Evolutionary conservation across 2,797 vertebrate species (phyloP), one percentile per base, ranked within the genome.

Genomic region (Molossus molossus): DNA sequence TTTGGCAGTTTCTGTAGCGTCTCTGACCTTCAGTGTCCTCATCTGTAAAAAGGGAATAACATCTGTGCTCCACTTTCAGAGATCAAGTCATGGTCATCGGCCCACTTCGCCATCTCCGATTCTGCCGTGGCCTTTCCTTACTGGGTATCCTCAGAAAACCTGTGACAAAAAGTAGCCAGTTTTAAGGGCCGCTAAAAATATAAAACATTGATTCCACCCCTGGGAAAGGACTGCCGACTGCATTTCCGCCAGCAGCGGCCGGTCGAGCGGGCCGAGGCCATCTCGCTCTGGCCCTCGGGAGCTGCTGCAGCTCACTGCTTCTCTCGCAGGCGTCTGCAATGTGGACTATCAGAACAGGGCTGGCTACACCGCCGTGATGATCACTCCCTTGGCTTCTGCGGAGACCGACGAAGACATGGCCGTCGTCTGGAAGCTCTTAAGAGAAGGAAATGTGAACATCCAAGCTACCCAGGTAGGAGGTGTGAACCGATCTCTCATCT

Each of bases 311-410:
- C 11, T 55, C 29, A 3, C 9, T n/a, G 23, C 48, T 70, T 27
- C 48, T 76, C 67, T 12, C 3, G 23, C 96, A 99, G 99, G 99
- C 1, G 96, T 99, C 69, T 99, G 99, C 97, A 98, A 99, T 40
- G 99, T 99, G 82, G 98, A 99, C 97, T 99, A 98, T 96, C 99
- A 99, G 98, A 99, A 99, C 98, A 99, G 99, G 50, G 99, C 99
- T 0, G 99, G 99, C 83, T 99, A 99, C 92, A 99, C 99, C 0
- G 99, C 99, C 0, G 99, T 99, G 97, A 99, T 99, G 99, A 99
- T 99, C 81, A 99, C 99, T 15, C 99, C 99, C 0, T 98, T 99
- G 97, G 99, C 99, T 0, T 98, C 99, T 0, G 99, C 99, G 0
- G 99, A 99, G 87, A 99, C 98, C 0, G 97, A 98, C 0, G 99